phyloP scores from a whole-genome alignment of 2,888 invertebrate species.

The Sinopyrophorus schimmeli region DNA sequence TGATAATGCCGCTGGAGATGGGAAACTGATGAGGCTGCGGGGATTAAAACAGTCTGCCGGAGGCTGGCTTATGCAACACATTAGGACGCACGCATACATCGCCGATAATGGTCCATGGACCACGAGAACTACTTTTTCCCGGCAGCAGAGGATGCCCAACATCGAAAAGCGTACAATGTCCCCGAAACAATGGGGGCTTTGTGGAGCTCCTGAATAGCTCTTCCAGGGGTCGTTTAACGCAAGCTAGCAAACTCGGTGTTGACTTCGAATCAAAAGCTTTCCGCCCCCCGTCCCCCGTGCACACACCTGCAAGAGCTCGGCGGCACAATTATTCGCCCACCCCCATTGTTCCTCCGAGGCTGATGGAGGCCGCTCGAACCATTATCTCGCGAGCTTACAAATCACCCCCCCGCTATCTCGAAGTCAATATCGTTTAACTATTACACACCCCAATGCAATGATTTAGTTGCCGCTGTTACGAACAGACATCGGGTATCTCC shows the following conservation, averaged over 20 bases:
- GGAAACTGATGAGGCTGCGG: conserved; percentile 53
- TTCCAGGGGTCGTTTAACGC: conserved; percentile 33
- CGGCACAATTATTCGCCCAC: conserved; percentile 47
- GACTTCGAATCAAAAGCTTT: conserved; percentile 22
- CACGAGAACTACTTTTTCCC: not conserved
- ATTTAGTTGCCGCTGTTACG: conserved; percentile 50
- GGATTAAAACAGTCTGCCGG: conserved; percentile 47
- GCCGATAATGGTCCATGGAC: conserved; percentile 9
- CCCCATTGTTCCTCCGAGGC: conserved; percentile 45
- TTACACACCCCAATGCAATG: conserved; percentile 47
- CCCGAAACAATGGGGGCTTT: conserved; percentile 31
- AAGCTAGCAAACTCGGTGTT: conserved; percentile 22
- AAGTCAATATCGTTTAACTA: conserved; percentile 53
- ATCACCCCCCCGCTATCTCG: conserved; percentile 46
- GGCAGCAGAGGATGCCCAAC: not conserved
- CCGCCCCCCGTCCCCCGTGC: conserved; percentile 36
- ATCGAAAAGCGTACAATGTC: conserved; percentile 19
- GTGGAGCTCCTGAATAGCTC: conserved; percentile 31
- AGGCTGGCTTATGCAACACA: conserved; percentile 49
- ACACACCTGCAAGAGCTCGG: too few relatives aligned
- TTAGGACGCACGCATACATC: conserved; percentile 38
- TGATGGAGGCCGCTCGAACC: conserved; percentile 44
- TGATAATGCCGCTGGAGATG: conserved; percentile 52
- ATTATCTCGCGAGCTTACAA: conserved; percentile 47
- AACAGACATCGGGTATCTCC: conserved; percentile 48